Evolutionary conservation across 1,140 invertebrate species (phyloP).

Genomic region (Drepana arcuata): DNA sequence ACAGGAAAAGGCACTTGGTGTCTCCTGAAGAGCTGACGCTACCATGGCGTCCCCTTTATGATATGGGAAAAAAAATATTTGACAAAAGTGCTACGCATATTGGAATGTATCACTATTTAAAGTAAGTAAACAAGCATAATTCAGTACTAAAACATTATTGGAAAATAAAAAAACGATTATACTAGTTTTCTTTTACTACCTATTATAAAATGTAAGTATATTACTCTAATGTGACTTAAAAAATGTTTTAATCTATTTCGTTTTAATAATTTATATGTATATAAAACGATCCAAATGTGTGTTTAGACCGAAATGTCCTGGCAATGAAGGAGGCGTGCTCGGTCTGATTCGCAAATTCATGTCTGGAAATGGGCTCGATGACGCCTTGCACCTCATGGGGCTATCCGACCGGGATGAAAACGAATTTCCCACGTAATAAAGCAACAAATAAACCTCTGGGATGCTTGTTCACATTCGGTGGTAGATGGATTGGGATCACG

Average conservation of each 20-base stretch:
- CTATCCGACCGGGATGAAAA: constrained; percentile 25
- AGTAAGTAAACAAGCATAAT: too few relatives aligned
- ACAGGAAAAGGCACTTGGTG: constrained; percentile 84
- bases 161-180: too few relatives aligned
- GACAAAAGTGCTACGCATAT: constrained; percentile 39
- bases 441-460: constrained; percentile 18
- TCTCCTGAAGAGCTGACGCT: constrained; percentile 85
- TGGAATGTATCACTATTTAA: constrained; percentile 76
- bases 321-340: constrained; percentile 26
- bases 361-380: constrained; percentile 44
- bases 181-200: too few relatives aligned
- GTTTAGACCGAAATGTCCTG: constrained; percentile 38
- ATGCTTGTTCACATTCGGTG: constrained; percentile 24
- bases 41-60: constrained; percentile 90
- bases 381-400: constrained; percentile 41
- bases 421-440: constrained; percentile 47
- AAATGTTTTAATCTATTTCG: too few relatives aligned
- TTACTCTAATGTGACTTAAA: too few relatives aligned
- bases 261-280: too few relatives aligned
- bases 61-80: constrained; percentile 74
- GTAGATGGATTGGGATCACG: constrained; percentile 24
- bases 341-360: constrained; percentile 51
- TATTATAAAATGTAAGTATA: too few relatives aligned
- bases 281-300: too few relatives aligned
- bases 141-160: too few relatives aligned